These are phyloP conservation scores for Proteles cristata DNA, from an alignment of 2,113 vertebrate species.

Conservation along the genomic window DNA sequence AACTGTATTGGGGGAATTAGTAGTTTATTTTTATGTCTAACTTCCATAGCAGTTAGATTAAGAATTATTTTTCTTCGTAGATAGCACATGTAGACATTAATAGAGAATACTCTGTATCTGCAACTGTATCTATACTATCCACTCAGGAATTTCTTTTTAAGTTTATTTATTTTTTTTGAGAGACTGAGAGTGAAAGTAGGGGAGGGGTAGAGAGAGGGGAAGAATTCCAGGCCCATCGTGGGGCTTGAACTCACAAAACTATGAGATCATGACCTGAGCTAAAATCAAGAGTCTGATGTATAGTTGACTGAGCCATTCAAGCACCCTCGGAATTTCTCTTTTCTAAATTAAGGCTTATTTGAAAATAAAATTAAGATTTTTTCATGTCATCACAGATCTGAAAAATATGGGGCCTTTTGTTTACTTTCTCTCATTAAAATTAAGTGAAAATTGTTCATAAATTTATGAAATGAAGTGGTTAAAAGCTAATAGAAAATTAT, in stretches of 20 bases:
- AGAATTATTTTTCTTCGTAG: neutral
- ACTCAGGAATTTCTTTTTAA: neutral
- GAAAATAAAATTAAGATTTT: neutral
- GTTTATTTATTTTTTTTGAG: no score
- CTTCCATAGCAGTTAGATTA: neutral
- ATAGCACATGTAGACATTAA: neutral
- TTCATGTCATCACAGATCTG: neutral
- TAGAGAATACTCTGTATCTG: neutral
- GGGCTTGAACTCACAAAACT: no score
- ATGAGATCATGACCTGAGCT: no score
- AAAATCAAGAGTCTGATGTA: no score
- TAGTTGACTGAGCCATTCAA: no score
- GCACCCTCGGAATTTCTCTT: neutral
- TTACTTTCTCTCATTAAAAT: conserved; percentile 9
- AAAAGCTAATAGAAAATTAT: neutral
- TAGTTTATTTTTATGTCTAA: neutral
- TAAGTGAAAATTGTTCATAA: neutral
- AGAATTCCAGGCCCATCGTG: no score
- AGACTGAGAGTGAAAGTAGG: no score
- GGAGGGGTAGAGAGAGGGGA: no score
- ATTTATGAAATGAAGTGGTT: neutral
- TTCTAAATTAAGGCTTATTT: conserved; percentile 22
- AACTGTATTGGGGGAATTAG: neutral
- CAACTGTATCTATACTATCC: neutral
- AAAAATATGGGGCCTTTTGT: neutral